Conservation (phyloP, 1,140 invertebrate species). For the Phymastichus coffea region DNA sequence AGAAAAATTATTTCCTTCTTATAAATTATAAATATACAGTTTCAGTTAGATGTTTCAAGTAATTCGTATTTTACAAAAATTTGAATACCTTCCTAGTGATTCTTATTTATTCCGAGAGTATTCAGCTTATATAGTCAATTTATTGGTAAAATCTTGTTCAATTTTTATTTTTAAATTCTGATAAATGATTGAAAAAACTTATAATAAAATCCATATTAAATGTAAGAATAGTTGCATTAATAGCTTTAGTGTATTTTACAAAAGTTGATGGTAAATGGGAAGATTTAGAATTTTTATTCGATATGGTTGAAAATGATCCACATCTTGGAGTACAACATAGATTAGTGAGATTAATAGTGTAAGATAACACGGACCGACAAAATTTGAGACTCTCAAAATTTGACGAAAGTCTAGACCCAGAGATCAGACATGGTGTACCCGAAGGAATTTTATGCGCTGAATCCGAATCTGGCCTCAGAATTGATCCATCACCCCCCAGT, state of each 20-base stretch:
- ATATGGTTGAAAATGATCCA: conserved; percentile 86
- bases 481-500: too few relatives aligned
- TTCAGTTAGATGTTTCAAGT: conserved; percentile 86
- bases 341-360: conserved; percentile 73
- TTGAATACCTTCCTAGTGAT: conserved; percentile 89
- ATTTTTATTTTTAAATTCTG: not conserved
- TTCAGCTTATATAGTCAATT: conserved; percentile 87
- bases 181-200: too few relatives aligned
- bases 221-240: conserved; percentile 84
- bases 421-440: too few relatives aligned
- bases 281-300: conserved; percentile 84
- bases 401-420: too few relatives aligned
- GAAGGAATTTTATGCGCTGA: too few relatives aligned
- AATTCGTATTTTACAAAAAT: conserved; percentile 89
- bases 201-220: conserved; percentile 60
- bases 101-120: conserved; percentile 87
- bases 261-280: conserved; percentile 80
- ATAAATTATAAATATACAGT: conserved; percentile 91
- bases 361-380: too few relatives aligned
- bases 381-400: too few relatives aligned
- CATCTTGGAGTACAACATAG: conserved; percentile 77
- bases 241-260: conserved; percentile 89
- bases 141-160: conserved; percentile 70
- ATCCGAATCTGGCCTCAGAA: too few relatives aligned
- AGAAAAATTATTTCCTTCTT: conserved; percentile 93